Base-by-base conservation (phyloP, 1,140 invertebrate species). In the Musca vetustissima region DNA sequence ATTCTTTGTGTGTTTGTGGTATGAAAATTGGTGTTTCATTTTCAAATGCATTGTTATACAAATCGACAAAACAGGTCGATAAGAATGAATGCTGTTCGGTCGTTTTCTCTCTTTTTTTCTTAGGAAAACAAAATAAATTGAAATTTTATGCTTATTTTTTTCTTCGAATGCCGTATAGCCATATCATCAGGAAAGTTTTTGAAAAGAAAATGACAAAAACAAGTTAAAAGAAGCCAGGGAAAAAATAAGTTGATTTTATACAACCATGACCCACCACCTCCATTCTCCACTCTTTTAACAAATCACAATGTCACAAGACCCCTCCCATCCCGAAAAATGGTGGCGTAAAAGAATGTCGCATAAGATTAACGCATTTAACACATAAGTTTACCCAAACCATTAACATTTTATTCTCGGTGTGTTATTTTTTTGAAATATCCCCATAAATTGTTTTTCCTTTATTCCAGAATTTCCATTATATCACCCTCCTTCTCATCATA, bases 81-180 rank as follows among this genome's bases (percentile, higher is more conserved):
- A 43, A 43, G 36, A 43, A 43, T 13, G 36, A 13, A 43, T 43
- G 2, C 9, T 32, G 3, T 32, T 32, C n/a, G n/a, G 3, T 32
- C 3, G 28, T 9, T 32, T 32, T 32, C 48, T n/a, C 48, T 49
- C 6, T 52, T 21, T 52, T 52, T 52, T 22, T 22, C 49, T 21
- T 52, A 6, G 49, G 14, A 9, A 52, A 19, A 52, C 7, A 61
- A 61, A 61, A 22, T 61, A 61, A 28, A 28, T 61, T 61, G 24
- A 61, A 28, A 22, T 28, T 61, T 61, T 61, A 61, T 61, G 57
- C 24, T 28, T 61, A 22, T 61, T 24, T 24, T 28, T 61, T 24
- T 2, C 9, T 52, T n/a, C n/a, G n/a, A n/a, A n/a, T n/a, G n/a
- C 21, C 6, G 13, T 9, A 24, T 17, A 17, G 24, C 52, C 19